A percentile compares a stretch with the other conserved stretches of the same genome.
Evolutionary conservation across 1,140 invertebrate genomes (phyloP).

Genomic region (Helicoverpa zea): DNA sequence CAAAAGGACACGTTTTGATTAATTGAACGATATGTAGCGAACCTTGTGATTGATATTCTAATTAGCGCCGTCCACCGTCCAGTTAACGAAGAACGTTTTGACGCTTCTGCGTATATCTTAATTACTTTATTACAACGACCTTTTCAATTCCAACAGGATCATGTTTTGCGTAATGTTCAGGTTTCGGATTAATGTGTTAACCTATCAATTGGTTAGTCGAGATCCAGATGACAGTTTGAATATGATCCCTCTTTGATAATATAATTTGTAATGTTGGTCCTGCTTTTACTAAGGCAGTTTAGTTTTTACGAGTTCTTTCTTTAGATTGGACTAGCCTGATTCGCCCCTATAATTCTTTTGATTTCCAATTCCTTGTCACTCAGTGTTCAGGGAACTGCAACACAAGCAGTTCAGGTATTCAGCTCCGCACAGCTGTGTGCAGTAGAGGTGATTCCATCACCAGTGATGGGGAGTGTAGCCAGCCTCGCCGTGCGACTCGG

Average conservation of each 20-base stretch:
- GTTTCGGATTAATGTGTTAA: slow-evolving; percentile 23
- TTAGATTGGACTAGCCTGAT: neutral
- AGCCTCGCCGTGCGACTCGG: slow-evolving; percentile 52
- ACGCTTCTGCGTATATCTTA: slow-evolving; percentile 30
- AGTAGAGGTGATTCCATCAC: slow-evolving; percentile 49
- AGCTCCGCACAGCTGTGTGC: slow-evolving; percentile 71
- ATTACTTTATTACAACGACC: slow-evolving; percentile 46
- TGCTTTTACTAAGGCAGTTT: too few species aligned
- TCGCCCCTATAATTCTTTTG: too few species aligned
- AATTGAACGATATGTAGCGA: slow-evolving; percentile 47
- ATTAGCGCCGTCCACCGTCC: slow-evolving; percentile 41
- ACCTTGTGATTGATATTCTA: slow-evolving; percentile 53
- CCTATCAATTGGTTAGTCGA: neutral
- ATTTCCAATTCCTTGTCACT: neutral
- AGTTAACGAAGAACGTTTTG: slow-evolving; percentile 21
- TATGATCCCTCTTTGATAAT: neutral
- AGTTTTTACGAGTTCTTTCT: too few species aligned
- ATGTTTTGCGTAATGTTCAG: slow-evolving; percentile 13
- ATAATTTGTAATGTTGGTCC: neutral
- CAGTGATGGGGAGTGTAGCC: slow-evolving; percentile 58
- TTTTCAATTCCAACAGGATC: slow-evolving; percentile 44
- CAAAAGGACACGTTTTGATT: slow-evolving; percentile 46
- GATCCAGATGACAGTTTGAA: neutral
- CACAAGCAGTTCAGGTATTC: slow-evolving; percentile 57
- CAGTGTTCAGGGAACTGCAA: slow-evolving; percentile 75